Percentiles rank a stretch among this genome's conserved stretches.
Conservation (phyloP, 2,113 vertebrate genomes). For the Hiodon tergisus region DNA sequence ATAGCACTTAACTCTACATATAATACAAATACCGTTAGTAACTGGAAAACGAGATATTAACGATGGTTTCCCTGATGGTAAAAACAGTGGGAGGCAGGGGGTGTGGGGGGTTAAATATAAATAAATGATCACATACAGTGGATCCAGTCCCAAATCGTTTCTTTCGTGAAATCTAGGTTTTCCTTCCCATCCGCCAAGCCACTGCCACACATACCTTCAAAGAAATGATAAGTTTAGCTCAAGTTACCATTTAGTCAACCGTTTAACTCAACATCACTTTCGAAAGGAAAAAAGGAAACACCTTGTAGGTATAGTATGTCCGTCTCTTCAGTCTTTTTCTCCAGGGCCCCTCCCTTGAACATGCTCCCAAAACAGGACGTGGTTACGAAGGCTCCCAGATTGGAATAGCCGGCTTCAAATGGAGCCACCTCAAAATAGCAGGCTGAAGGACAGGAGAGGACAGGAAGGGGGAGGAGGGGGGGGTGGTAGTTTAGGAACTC, state of each 20-base stretch:
- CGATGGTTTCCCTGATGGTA: no score
- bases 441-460: slow-evolving; percentile 5
- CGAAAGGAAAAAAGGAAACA: background rate
- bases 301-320: slow-evolving; percentile 37
- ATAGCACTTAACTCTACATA: no score
- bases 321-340: slow-evolving; percentile 15
- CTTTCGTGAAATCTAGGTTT: background rate
- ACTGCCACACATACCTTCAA: slow-evolving; percentile 30
- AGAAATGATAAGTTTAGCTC: background rate
- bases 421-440: slow-evolving; percentile 32
- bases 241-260: background rate
- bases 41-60: no score
- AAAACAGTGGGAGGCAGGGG: no score
- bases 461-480: background rate
- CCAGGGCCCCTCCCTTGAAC: slow-evolving; percentile 18
- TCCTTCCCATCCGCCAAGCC: slow-evolving; percentile 7
- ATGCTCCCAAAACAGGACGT: slow-evolving; percentile 10
- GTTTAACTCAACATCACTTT: background rate
- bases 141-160: slow-evolving; percentile 10
- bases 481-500: background rate
- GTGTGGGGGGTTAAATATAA: background rate
- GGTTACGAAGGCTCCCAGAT: slow-evolving; percentile 25
- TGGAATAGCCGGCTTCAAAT: slow-evolving; percentile 30
- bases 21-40: no score
- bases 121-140: background rate